phyloP scores from a whole-genome alignment of 2,888 invertebrate genomes.

The Odontomyia ornata region DNA sequence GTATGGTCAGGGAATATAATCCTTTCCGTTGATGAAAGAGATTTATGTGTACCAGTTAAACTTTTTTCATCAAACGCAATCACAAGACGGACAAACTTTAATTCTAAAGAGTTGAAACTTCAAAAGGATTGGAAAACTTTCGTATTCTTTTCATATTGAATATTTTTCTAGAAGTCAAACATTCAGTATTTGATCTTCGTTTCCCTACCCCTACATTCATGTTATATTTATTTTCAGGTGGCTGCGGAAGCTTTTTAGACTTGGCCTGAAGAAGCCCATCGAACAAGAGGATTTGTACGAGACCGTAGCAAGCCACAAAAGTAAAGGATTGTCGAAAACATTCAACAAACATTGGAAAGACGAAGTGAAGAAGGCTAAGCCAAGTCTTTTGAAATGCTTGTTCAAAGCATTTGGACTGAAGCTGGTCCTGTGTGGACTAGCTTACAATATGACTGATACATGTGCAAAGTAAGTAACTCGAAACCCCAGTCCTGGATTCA shows the following conservation, averaged over 20 bases:
- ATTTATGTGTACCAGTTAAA: background rate
- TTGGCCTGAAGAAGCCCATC: conserved; percentile 46
- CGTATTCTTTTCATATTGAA: background rate
- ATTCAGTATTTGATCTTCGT: background rate
- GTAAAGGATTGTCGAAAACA: conserved; percentile 36
- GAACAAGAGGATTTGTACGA: conserved; percentile 47
- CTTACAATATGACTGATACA: conserved; percentile 46
- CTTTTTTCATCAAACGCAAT: background rate
- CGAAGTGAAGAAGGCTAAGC: conserved; percentile 45
- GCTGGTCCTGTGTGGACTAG: conserved; percentile 44
- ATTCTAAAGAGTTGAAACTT: background rate
- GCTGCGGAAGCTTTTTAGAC: conserved; percentile 48
- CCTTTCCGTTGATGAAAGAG: background rate
- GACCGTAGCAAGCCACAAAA: conserved; percentile 39
- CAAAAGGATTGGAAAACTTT: background rate
- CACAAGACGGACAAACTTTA: background rate
- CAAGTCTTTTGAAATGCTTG: conserved; percentile 46
- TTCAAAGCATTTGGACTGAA: conserved; percentile 44
- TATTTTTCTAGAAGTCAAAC: background rate
- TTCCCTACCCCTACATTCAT: too few relatives aligned
- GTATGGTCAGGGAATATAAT: too few relatives aligned
- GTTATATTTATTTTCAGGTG: conserved; percentile 46
- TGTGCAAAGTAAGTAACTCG: conserved; percentile 34
- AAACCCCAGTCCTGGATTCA: too few relatives aligned
- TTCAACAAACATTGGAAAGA: conserved; percentile 47